A percentile compares a stretch with the other conserved stretches of the same genome.
Conservation (phyloP, 2,113 vertebrate species). For the Channa argus region DNA sequence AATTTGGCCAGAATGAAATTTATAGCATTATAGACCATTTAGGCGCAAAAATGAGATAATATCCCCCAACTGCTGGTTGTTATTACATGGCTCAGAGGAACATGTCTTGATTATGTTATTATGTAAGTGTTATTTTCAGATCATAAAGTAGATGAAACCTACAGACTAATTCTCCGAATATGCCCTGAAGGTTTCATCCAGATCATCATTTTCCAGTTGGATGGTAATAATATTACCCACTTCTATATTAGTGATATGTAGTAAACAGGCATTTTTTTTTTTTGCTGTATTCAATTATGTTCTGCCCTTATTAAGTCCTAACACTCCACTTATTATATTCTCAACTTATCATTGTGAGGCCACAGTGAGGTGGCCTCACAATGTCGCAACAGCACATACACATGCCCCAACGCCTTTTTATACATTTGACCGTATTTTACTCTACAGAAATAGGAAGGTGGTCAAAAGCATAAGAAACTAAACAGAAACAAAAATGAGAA, state of each 20-base stretch:
- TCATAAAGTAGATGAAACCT: constrained; percentile 28
- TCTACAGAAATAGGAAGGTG: neutral
- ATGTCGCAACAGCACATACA: neutral
- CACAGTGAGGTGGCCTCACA: neutral
- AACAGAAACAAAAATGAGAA: constrained; percentile 52
- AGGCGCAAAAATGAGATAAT: constrained; percentile 34
- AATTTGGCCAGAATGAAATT: constrained; percentile 3
- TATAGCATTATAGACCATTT: constrained; percentile 25
- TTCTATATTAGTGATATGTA: constrained; percentile 8
- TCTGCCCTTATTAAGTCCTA: neutral
- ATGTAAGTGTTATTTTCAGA: constrained; percentile 33
- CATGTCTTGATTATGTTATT: constrained; percentile 30
- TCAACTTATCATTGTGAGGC: neutral
- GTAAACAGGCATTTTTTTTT: constrained; percentile 1
- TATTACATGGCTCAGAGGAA: constrained; percentile 5
- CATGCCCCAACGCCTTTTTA: neutral
- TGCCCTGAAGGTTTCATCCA: constrained; percentile 28
- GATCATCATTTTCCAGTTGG: constrained; percentile 24
- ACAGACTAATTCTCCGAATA: neutral
- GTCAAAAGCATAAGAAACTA: constrained; percentile 9
- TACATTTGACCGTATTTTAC: neutral
- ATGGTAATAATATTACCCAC: constrained; percentile 34
- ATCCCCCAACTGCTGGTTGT: constrained; percentile 1
- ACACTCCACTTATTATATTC: neutral
- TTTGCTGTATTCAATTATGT: neutral